Evolutionary conservation across 1,140 invertebrate genomes (phyloP).

Genomic region (Augochlora pura): DNA sequence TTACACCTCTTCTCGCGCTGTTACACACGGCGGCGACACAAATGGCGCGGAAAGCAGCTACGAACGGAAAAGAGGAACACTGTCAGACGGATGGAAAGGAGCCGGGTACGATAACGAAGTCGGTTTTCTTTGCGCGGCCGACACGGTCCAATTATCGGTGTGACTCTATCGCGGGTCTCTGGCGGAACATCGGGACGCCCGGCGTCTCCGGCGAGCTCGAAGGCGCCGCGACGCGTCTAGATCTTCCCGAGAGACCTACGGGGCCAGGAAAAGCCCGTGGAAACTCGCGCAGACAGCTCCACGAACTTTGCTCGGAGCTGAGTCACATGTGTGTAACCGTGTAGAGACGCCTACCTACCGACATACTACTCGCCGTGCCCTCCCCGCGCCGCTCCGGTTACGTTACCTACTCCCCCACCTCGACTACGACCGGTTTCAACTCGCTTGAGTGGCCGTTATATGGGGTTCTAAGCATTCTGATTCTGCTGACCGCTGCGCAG

Average conservation of each 20-base stretch:
- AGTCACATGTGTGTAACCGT: slow-evolving; percentile 29
- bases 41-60: slow-evolving; percentile 12
- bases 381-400: no score
- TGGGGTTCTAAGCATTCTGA: slow-evolving; percentile 74
- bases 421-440: slow-evolving; percentile 57
- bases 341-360: slow-evolving; percentile 43
- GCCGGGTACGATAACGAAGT: slow-evolving; percentile 50
- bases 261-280: slow-evolving; percentile 37
- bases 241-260: slow-evolving; percentile 42
- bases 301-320: slow-evolving; percentile 22
- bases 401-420: no score
- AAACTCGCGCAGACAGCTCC: slow-evolving; percentile 52
- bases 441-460: slow-evolving; percentile 72
- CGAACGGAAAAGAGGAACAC: slow-evolving; percentile 20
- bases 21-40: slow-evolving; percentile 11
- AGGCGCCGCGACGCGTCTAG: slow-evolving; percentile 35
- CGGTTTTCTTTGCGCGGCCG: slow-evolving; percentile 52
- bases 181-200: slow-evolving; percentile 41
- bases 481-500: slow-evolving; percentile 72
- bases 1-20: slow-evolving; percentile 1
- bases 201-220: background rate
- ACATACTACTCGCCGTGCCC: no score
- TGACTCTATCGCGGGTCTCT: slow-evolving; percentile 37
- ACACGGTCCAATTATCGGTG: slow-evolving; percentile 62
- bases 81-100: slow-evolving; percentile 38